phyloP scores from a whole-genome alignment of 1,140 invertebrate genomes.

The Psilanteris sp. region DNA sequence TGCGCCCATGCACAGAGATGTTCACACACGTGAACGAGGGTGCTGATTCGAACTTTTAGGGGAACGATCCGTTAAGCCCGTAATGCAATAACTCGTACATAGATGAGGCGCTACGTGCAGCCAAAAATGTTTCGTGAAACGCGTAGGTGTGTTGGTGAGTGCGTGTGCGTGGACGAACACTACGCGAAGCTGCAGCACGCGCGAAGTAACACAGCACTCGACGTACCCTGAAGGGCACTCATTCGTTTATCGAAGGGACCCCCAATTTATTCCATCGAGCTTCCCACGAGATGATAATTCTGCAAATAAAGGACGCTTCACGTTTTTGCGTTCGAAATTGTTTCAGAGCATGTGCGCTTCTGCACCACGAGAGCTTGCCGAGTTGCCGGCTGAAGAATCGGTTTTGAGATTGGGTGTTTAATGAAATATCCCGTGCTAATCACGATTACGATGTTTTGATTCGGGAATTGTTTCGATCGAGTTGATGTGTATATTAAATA shows the following conservation, averaged over 20 bases:
- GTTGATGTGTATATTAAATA: too few relatives aligned
- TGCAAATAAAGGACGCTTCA: slow-evolving; percentile 43
- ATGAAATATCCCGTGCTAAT: neutral
- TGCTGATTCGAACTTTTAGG: slow-evolving; percentile 64
- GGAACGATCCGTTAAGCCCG: slow-evolving; percentile 75
- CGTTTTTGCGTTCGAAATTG: slow-evolving; percentile 33
- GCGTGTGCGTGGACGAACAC: slow-evolving; percentile 7
- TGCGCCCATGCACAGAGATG: slow-evolving; percentile 24
- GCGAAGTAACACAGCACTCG: slow-evolving; percentile 59
- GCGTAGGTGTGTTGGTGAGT: slow-evolving; percentile 21
- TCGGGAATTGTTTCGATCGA: neutral
- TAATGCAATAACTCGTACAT: slow-evolving; percentile 79
- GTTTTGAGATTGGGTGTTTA: neutral
- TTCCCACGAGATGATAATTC: slow-evolving; percentile 60
- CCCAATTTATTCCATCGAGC: slow-evolving; percentile 34
- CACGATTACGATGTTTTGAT: neutral
- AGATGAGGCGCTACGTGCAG: slow-evolving; percentile 69
- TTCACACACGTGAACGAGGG: slow-evolving; percentile 67
- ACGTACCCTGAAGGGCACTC: slow-evolving; percentile 48
- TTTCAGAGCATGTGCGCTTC: slow-evolving; percentile 29
- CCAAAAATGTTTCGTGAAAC: slow-evolving; percentile 70
- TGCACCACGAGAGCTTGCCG: neutral
- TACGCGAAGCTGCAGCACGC: slow-evolving; percentile 32
- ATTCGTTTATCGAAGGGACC: slow-evolving; percentile 43
- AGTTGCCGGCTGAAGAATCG: neutral